Evolutionary conservation across 2,888 invertebrate species (phyloP).

Genomic region (Habrosyne pyritoides): DNA sequence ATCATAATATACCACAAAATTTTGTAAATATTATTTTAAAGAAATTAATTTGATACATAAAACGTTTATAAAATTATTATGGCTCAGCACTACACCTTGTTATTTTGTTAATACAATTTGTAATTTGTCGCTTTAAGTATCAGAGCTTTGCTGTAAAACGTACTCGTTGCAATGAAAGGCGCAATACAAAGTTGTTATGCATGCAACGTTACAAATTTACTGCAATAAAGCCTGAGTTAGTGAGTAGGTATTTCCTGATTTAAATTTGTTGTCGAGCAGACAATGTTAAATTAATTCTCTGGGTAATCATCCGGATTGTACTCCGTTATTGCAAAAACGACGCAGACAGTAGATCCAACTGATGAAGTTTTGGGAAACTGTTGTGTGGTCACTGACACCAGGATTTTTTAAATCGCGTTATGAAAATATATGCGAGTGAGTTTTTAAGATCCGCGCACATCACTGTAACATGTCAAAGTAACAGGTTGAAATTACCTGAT

Average conservation of each 20-base stretch:
- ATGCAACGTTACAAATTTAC: slow-evolving; percentile 15
- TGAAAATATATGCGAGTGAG: no score
- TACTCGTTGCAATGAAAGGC: not conserved
- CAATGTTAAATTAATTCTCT: slow-evolving; percentile 7
- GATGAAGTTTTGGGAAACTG: no score
- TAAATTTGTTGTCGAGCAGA: slow-evolving; percentile 9
- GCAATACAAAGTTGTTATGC: slow-evolving; percentile 5
- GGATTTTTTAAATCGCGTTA: no score
- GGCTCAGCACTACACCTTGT: not conserved
- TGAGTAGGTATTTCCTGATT: slow-evolving; percentile 12
- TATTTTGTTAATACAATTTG: not conserved
- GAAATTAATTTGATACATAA: no score
- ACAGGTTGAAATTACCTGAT: no score
- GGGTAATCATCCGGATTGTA: no score
- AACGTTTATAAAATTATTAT: not conserved
- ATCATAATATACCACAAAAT: no score
- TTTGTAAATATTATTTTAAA: no score
- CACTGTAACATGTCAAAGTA: no score
- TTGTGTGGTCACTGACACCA: no score
- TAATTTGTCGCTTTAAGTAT: slow-evolving; percentile 1
- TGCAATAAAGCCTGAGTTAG: slow-evolving; percentile 11
- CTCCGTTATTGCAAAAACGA: not conserved
- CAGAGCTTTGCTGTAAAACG: slow-evolving; percentile 1
- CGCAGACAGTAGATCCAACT: no score
- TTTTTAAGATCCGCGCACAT: no score